Evolutionary conservation across 2,113 vertebrate species (phyloP).

Genomic region (Neopipo cinnamomea): DNA sequence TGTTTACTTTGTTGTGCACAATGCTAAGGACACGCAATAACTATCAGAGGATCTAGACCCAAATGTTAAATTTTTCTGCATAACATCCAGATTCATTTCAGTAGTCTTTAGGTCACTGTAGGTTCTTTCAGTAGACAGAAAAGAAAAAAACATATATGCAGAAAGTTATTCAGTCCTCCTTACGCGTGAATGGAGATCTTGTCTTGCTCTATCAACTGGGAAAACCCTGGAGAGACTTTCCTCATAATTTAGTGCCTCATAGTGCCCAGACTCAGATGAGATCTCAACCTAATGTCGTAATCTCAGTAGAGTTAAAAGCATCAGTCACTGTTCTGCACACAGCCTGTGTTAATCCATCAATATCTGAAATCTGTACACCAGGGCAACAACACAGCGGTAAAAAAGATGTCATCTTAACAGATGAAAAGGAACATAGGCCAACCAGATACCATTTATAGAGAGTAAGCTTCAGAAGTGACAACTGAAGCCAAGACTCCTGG

Average conservation of each 20-base stretch:
- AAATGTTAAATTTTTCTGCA: not conserved
- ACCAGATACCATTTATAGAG: not conserved
- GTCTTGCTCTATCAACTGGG: not conserved
- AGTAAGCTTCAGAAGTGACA: conserved; percentile 8
- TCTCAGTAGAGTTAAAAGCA: not conserved
- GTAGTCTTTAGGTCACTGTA: not conserved
- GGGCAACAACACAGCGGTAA: not conserved
- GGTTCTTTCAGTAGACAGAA: not conserved
- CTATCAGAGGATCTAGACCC: not conserved
- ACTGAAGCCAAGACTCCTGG: conserved; percentile 11
- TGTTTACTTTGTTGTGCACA: not conserved
- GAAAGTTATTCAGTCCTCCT: not conserved
- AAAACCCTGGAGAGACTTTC: not conserved
- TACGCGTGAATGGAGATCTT: not conserved
- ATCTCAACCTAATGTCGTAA: not conserved
- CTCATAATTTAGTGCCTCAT: not conserved
- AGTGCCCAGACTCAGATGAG: not conserved
- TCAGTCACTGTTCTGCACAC: not conserved
- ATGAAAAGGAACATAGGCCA: not conserved
- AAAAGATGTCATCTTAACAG: conserved; percentile 7
- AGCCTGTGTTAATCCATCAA: not conserved
- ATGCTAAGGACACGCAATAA: not conserved
- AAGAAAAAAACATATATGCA: not conserved
- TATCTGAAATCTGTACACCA: not conserved
- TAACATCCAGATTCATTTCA: not conserved